Evolutionary conservation across 2,888 invertebrate genomes (phyloP).

Genomic region (Napeogenes sylphis): DNA sequence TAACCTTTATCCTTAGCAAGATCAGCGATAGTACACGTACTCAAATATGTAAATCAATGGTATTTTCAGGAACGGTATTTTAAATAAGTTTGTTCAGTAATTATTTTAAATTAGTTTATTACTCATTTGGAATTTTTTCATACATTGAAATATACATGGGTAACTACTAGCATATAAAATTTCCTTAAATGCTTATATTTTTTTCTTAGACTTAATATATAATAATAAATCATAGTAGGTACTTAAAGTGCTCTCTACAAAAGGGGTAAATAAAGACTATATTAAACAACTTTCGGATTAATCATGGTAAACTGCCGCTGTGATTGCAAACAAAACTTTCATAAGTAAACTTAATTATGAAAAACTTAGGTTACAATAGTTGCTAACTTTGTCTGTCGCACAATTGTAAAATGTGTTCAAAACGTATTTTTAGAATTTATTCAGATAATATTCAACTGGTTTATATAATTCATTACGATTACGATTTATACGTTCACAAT

Average conservation of each 20-base stretch:
- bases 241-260: no score
- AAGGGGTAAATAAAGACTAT: not conserved
- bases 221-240: no score
- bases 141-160: constrained; percentile 89
- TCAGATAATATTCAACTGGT: no score
- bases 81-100: constrained; percentile 90
- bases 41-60: no score
- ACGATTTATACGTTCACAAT: no score
- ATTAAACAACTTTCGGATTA: not conserved
- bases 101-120: constrained; percentile 87
- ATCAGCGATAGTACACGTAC: no score
- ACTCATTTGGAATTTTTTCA: constrained; percentile 90
- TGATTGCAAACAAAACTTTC: constrained; percentile 5
- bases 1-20: no score
- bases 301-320: not conserved
- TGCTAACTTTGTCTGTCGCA: constrained; percentile 9
- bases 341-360: constrained; percentile 5
- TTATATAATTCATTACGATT: no score
- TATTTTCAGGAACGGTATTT: constrained; percentile 82
- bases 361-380: constrained; percentile 7
- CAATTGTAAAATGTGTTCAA: constrained; percentile 18
- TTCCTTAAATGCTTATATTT: no score
- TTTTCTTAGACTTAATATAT: no score
- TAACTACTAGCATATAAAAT: constrained; percentile 45
- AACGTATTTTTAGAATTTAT: not conserved